Evolutionary conservation across 2,797 vertebrate genomes (phyloP).

Genomic region (Hypotaenidia okinawae): DNA sequence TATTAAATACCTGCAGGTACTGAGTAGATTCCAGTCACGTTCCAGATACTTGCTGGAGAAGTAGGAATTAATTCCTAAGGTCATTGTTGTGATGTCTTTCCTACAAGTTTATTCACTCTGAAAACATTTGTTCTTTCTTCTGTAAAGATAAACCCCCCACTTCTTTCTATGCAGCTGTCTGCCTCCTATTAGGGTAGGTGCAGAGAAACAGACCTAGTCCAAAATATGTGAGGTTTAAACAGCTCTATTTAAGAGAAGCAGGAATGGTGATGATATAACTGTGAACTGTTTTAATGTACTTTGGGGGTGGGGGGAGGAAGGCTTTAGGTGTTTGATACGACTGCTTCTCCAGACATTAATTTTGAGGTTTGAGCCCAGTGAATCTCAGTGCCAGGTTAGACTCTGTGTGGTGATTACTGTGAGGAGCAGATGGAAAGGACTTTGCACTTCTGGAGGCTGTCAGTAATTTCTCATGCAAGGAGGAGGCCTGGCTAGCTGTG

Average conservation of each 20-base stretch:
- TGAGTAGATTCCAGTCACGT: neutral
- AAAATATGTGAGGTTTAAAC: neutral
- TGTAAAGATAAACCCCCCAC: too few relatives aligned
- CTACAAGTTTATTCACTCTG: neutral
- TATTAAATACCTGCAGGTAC: neutral
- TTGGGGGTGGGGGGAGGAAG: neutral
- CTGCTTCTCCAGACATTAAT: neutral
- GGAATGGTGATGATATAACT: neutral
- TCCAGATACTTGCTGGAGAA: neutral
- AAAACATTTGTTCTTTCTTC: neutral
- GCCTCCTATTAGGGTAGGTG: too few relatives aligned
- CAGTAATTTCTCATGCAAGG: neutral
- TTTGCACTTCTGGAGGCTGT: neutral
- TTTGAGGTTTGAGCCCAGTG: neutral
- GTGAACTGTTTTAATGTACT: neutral
- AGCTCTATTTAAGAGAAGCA: neutral
- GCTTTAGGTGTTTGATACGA: neutral
- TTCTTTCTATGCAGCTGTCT: neutral
- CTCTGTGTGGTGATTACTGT: fast-evolving
- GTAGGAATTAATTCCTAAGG: neutral
- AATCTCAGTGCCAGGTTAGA: neutral
- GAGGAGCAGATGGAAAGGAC: neutral
- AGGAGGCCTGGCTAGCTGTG: neutral
- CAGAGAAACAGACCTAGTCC: neutral
- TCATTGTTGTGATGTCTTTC: neutral